Evolutionary conservation across 1,140 invertebrate genomes (phyloP).

Genomic region (Chelonus insularis): DNA sequence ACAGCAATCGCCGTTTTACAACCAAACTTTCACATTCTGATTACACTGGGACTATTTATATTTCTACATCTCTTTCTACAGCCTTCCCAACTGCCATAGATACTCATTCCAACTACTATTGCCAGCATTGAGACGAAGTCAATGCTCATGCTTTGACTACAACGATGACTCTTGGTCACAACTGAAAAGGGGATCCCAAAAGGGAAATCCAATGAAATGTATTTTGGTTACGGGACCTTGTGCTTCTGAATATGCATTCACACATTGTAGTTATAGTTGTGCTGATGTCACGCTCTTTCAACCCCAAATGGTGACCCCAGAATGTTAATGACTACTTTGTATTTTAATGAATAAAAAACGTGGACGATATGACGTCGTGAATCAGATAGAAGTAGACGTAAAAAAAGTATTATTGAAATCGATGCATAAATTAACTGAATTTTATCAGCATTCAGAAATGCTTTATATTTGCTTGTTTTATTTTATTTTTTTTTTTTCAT

Average conservation of each 20-base stretch:
- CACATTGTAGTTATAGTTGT: conserved; percentile 7
- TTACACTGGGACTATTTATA: conserved; percentile 15
- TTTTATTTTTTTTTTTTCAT: background rate
- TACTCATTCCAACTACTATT: too few species aligned
- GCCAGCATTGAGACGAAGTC: too few species aligned
- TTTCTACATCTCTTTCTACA: conserved; percentile 5
- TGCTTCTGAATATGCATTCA: conserved; percentile 13
- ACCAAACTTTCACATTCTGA: conserved; percentile 21
- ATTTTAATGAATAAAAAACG: conserved; percentile 21
- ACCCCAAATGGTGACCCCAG: conserved; percentile 14
- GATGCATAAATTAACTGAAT: background rate
- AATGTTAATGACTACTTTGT: conserved; percentile 22
- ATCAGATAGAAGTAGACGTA: background rate
- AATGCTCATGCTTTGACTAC: too few species aligned
- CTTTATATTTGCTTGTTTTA: too few species aligned
- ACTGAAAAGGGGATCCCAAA: background rate
- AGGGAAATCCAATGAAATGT: background rate
- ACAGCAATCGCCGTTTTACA: conserved; percentile 7
- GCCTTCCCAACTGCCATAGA: background rate
- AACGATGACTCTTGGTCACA: background rate
- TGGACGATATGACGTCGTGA: background rate
- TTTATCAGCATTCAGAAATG: background rate
- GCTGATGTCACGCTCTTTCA: conserved; percentile 12
- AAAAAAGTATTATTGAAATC: too few species aligned
- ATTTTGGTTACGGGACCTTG: conserved; percentile 15